Base-by-base conservation (phyloP, 2,797 vertebrate species). In the Sciurus vulgaris region DNA sequence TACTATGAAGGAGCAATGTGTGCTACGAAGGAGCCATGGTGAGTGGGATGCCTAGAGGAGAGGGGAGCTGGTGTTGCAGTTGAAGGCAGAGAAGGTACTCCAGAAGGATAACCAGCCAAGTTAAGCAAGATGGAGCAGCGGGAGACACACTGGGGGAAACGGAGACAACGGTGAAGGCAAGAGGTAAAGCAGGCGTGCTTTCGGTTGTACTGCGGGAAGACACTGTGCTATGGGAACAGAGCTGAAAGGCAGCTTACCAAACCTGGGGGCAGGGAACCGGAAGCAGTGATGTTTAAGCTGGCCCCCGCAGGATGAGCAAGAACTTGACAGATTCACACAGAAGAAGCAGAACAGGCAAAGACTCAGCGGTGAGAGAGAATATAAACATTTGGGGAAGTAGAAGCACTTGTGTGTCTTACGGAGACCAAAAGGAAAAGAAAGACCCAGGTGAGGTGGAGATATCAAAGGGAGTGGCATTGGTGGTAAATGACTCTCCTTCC, bases 1-100 rank as follows among this genome's bases (percentile, higher is more conserved):
- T 70, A 6, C 12, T 44, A 12, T 69, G 77, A 79, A 76, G n/a
- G 59, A 86, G n/a, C 0, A 2, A 20, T 47, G 51, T 10, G 2
- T 59, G 76, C 44, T 44, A 7, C 7, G 44, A 44, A 59, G 73
- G 17, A 56, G n/a, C 24, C 15, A 7, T 9, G 56, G 33, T 59
- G 15, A 38, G n/a, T n/a, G 7, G 56, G 76, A 61, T 5, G 4
- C 6, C 2, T 61, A 0, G 11, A 4, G n/a, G 38, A 30, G 0
- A 47, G 35, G n/a, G 12, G 24, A 69, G 49, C 11, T 33, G 49
- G 3, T 18, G 7, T 30, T 56, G 24, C 49, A 83, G 74, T 44
- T 35, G 41, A 69, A 63, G n/a, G 74, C 73, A 76, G 38, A 91
- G 56, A 79, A 77, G 18, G 44, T 33, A 22, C 30, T 33, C 15